These are phyloP conservation scores for Athripsodes cinereus DNA, from an alignment of 2,888 invertebrate species.

Conservation along the genomic window DNA sequence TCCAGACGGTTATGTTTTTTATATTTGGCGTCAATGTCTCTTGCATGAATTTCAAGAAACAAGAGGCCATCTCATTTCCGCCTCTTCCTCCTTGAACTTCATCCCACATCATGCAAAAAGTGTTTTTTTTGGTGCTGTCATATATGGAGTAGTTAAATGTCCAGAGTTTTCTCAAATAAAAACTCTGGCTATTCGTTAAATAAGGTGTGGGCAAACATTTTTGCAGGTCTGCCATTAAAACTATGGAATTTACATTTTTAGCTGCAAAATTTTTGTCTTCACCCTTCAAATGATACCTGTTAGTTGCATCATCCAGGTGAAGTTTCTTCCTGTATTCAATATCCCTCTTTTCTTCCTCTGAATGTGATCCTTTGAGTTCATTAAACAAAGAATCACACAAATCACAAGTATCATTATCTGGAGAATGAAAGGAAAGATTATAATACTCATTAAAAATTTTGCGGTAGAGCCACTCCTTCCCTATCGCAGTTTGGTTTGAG, in stretches of 20 bases:
- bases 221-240: slow-evolving; percentile 5
- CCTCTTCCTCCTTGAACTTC: slow-evolving; percentile 7
- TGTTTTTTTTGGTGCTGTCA: slow-evolving; percentile 7
- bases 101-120: slow-evolving; percentile 7
- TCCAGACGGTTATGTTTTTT: slow-evolving; percentile 1
- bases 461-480: slow-evolving; percentile 3
- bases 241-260: not conserved
- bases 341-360: not conserved
- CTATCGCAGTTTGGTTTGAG: slow-evolving; percentile 1
- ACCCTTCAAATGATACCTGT: slow-evolving; percentile 1
- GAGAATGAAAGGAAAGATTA: slow-evolving; percentile 5
- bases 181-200: slow-evolving; percentile 1
- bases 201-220: slow-evolving; percentile 8
- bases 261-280: slow-evolving; percentile 1
- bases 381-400: slow-evolving; percentile 1
- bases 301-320: slow-evolving; percentile 1
- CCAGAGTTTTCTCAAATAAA: slow-evolving; percentile 3
- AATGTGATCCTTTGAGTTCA: not conserved
- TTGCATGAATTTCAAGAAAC: not conserved
- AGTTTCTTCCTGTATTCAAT: not conserved
- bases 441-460: not conserved
- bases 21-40: not conserved
- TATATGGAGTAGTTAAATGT: not conserved
- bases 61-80: slow-evolving; percentile 8
- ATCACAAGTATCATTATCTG: slow-evolving; percentile 4